Base-by-base conservation (phyloP, 1,140 invertebrate species). In the Drosophila grimshawi region DNA sequence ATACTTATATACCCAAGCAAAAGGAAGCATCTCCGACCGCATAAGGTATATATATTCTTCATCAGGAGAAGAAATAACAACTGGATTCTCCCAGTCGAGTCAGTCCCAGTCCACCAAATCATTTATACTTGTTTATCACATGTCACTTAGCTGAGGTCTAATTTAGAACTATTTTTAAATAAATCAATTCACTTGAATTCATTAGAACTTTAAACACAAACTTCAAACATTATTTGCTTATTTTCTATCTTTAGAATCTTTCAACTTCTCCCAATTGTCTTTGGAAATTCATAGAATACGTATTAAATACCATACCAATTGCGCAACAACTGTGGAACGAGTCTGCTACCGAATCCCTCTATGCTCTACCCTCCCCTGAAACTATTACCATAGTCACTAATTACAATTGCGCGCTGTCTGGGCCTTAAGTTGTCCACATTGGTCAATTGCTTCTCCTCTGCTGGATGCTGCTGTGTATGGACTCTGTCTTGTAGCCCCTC, bases 381-480 rank as follows among this genome's bases (percentile, higher is more conserved):
- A 75, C 72, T 74, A 57, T 51, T 74, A 60, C 57, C 66, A 74
- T 69, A 69, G 43, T 57, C 65, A 62, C 71, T 74, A 74, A 74
- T 74, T 74, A 74, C 71, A 69, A 74, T 57, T 74, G 71, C 59
- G 59, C 35, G 51, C 71, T 69, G 52, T 51, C 66, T 43, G 32
- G 53, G 41, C 53, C 45, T 32, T 46, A 51, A 45, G 52, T 37
- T 37, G 33, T 11, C 33, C 59, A 62, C 46, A 60, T 60, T 59
- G 66, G 56, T 48, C 35, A 43, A 43, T 19, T 51, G 45, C 52
- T 32, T 19, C 49, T 19, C 19, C 19, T 19, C 19, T 19, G 19
- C 19, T 19, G 6, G 29, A 45, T 51, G 8, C 33, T 11, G 43
- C 56, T 51, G 35, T n/a, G 37, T 55, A 39, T 30, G 65, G 35